phyloP scores from a whole-genome alignment of 2,113 vertebrate genomes.

The Aleadryas rufinucha region DNA sequence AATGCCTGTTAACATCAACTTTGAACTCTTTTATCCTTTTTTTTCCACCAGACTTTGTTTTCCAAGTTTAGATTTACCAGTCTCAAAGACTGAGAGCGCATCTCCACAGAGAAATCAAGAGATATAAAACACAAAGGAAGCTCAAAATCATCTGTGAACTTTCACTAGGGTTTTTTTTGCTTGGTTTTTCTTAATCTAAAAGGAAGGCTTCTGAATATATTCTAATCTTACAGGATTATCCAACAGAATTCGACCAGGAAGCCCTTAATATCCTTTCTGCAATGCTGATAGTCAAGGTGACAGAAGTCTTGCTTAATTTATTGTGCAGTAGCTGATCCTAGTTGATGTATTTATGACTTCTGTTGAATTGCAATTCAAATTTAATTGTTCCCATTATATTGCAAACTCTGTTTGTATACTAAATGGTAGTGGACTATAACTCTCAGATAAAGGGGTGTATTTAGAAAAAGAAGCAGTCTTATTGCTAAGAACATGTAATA shows the following conservation, averaged over 20 bases:
- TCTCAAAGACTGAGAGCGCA: background rate
- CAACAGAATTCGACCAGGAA: background rate
- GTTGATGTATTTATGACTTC: background rate
- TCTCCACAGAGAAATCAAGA: background rate
- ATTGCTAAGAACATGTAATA: background rate
- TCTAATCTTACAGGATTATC: background rate
- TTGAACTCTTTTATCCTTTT: background rate
- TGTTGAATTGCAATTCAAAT: background rate
- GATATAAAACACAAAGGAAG: background rate
- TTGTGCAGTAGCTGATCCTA: background rate
- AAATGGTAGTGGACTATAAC: background rate
- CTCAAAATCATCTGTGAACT: background rate
- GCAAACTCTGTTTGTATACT: background rate
- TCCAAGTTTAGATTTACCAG: background rate
- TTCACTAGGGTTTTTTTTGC: background rate
- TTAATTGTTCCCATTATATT: background rate
- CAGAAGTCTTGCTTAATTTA: background rate
- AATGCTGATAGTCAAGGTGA: background rate
- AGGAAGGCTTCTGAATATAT: background rate
- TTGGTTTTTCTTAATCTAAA: background rate
- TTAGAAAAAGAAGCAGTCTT: background rate
- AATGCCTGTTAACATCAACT: background rate
- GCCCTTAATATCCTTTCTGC: background rate
- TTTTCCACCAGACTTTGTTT: background rate
- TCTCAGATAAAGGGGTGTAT: background rate